Evolutionary conservation across 2,113 vertebrate species (phyloP).

Genomic region (Nettapus auritus): DNA sequence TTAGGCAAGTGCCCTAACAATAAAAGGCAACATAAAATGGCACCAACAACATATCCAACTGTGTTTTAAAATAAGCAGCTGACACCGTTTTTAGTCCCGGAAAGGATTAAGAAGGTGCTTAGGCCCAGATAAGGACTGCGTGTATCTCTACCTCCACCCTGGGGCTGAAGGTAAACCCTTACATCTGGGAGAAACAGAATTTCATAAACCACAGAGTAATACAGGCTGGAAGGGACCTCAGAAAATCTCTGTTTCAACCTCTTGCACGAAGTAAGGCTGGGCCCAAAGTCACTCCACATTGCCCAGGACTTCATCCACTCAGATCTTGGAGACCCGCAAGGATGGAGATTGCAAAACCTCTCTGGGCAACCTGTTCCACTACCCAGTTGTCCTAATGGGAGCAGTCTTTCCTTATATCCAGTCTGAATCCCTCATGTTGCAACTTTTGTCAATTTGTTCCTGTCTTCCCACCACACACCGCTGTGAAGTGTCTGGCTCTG

Average conservation of each 20-base stretch:
- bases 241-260: background rate
- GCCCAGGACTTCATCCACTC: background rate
- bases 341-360: background rate
- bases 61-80: background rate
- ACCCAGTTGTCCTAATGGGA: background rate
- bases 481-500: background rate
- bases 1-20: background rate
- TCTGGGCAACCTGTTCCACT: background rate
- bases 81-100: background rate
- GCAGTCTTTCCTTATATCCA: background rate
- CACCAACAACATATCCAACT: background rate
- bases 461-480: background rate
- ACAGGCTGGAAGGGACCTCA: background rate
- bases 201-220: background rate
- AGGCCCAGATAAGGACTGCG: background rate
- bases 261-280: background rate
- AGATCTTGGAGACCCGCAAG: background rate
- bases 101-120: background rate
- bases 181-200: background rate
- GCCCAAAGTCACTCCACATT: background rate
- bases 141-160: background rate
- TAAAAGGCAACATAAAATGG: background rate
- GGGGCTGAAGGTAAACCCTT: background rate
- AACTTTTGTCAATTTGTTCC: background rate
- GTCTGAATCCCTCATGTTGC: background rate